These are phyloP conservation scores for Myzus persicae DNA, from an alignment of 1,140 invertebrate genomes.

Conservation along the genomic window DNA sequence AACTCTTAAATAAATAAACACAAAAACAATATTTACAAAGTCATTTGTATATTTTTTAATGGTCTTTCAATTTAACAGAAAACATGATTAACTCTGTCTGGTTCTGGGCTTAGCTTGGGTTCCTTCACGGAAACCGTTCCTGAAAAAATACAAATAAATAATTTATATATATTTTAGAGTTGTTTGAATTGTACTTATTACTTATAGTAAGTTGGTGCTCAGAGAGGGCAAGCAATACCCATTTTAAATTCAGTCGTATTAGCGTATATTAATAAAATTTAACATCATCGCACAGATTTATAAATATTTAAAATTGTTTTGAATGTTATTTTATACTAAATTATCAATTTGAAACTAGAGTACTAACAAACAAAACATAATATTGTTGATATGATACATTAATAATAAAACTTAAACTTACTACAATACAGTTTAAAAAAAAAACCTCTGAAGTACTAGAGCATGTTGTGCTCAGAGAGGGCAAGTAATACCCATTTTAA, in stretches of 20 bases:
- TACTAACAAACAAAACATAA: too few species aligned
- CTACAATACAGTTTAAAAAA: neutral
- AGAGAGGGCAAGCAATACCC: constrained; percentile 57
- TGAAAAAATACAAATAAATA: constrained; percentile 10
- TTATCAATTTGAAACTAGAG: too few species aligned
- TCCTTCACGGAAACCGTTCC: constrained; percentile 55
- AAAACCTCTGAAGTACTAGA: neutral
- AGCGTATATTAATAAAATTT: constrained; percentile 54
- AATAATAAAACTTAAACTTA: too few species aligned
- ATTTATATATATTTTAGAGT: neutral
- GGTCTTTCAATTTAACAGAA: constrained; percentile 34
- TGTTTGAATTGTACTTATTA: neutral
- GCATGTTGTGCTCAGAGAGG: constrained; percentile 47
- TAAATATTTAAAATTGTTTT: neutral
- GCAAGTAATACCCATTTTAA: constrained; percentile 55
- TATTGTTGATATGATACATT: too few species aligned
- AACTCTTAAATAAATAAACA: neutral
- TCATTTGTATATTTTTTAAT: constrained; percentile 27
- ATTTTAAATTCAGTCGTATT: constrained; percentile 56
- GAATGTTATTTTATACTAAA: neutral
- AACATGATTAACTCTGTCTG: constrained; percentile 48
- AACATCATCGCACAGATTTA: constrained; percentile 44
- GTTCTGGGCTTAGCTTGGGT: constrained; percentile 51
- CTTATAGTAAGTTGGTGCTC: neutral
- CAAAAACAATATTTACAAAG: constrained; percentile 46